Base-by-base conservation (phyloP, 2,797 vertebrate species). In the Odontamblyopus rebecca region DNA sequence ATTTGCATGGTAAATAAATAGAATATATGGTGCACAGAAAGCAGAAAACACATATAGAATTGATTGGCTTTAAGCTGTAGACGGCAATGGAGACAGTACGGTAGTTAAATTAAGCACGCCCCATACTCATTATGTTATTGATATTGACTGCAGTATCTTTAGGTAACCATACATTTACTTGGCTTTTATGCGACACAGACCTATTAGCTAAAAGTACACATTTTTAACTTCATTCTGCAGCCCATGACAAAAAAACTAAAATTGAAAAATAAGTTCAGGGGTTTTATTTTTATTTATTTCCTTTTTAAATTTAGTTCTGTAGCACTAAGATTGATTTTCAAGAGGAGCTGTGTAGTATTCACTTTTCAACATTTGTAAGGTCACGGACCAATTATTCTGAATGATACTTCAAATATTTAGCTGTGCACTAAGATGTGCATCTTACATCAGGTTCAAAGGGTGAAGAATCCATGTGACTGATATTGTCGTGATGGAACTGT, bases 1-100 rank as follows among this genome's bases (percentile, higher is more conserved):
- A 70, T 48, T 61, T 51, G 27, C n/a, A 54, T 62, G 59, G 29
- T 68, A 69, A 72, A 56, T 35, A 70, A 73, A 23, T 29, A 63
- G 27, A 18, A 35, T 59, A 57, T 50, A 16, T 12, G 29, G 23
- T 12, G 57, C 51, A 68, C 68, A 66, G 51, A 30, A 64, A 68
- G 2, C 68, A 32, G 18, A 69, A 13, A 29, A n/a, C 18, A 16
- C 41, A 59, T 69, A 64, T 18, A 30, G n/a, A 74, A 79, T 73
- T 32, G 38, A 53, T 69, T 59, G 72, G 54, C 44, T 67, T 16
- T 50, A 19, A 51, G 51, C 53, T 62, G 41, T 71, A 29, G 19
- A 11, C 29, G 27, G 15, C 57, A 59, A 29, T 5, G 18, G 35
- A 19, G 23, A 70, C 65, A 61, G 57, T 66, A 70, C 65, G 57